Evolutionary conservation across 35 echinoderm and acorn worm genomes (phyloP), one percentile per base, ranked within the genome.

Genomic region (Strongylocentrotus purpuratus): DNA sequence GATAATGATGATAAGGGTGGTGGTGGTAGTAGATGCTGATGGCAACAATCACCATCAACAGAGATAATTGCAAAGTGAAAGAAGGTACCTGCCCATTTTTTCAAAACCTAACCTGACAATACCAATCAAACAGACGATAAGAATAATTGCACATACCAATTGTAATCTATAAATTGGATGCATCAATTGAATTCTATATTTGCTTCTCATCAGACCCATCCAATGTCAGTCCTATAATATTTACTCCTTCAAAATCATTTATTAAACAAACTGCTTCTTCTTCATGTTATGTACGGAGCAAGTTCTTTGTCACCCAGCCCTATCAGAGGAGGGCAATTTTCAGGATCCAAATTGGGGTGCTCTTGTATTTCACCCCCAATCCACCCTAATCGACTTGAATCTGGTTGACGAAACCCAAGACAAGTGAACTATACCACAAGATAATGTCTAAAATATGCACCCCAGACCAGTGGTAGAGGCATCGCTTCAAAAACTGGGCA

Each of bases 361-460:
- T 78, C 65, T 78, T 78, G 65, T 78, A 78, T 78, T 78, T 78
- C 65, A 78, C 65, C 65, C 65, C 65, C 65, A 78, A 78, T 78
- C 65, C 65, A 22, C 25, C 65, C 65, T 78, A 78, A 78, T 78
- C 65, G 65, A 78, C 65, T 78, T 78, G 65, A 78, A 78, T 78
- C 65, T 78, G 22, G 65, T n/a, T 78, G 65, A 78, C 65, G 65
- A 78, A 78, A 78, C 65, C 65, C 65, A 78, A 78, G 65, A 78
- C 65, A 78, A 78, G 65, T 78, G 65, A 78, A 78, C 15, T 78
- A 78, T 28, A 78, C 65, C 65, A 22, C 18, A 78, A 78, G 65
- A 78, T 78, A 78, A 78, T 78, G 65, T 78, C 65, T 78, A 78
- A 78, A 78, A 78, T 78, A 78, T 78, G 65, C 65, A 78, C 65